Evolutionary conservation across 2,888 invertebrate species (phyloP), one percentile per base, ranked within the genome.

Genomic region (Operophtera brumata): DNA sequence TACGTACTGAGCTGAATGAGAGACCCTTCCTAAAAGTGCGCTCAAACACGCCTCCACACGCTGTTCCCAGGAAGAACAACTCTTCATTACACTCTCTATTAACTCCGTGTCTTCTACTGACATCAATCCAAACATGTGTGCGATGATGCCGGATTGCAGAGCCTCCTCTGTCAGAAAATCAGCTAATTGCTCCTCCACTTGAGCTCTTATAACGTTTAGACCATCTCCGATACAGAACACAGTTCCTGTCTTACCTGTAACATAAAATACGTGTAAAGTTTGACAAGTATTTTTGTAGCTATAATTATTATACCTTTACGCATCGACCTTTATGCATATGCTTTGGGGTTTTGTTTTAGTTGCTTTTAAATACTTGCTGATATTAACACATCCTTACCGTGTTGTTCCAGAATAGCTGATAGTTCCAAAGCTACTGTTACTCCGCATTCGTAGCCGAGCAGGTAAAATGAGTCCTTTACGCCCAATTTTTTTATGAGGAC

Each of bases 391-490:
- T n/a, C n/a, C 46, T 56, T 64, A 82, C 82, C 82, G n/a, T 69
- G 55, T 5, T 66, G 54, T 69, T 82, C 83, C 6, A 82, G 61
- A 44, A 77, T 66, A 5, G 72, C 63, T 2, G 78, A 77, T 44
- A 82, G 61, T 60, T 80, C 78, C n/a, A 83, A 54, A 8, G 77
- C 79, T 0, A 74, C 61, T 2, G 67, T 20, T 0, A 73, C 67
- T 3, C 82, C 82, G 28, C 63, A 62, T 52, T 82, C 80, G 35
- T 78, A 80, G 5, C 80, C 82, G 48, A 80, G 34, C 0, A 83
- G 45, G 43, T 73, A 72, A 48, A 82, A 83, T 3, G 62, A 65
- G 5, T 72, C 55, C 13, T 61, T 65, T 2, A 69, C 12, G 32
- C 59, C 55, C 6, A 65, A 39, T 28, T 71, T 73, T 10, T 66